Conservation (phyloP, 1,140 invertebrate genomes). For the Achroia grisella region DNA sequence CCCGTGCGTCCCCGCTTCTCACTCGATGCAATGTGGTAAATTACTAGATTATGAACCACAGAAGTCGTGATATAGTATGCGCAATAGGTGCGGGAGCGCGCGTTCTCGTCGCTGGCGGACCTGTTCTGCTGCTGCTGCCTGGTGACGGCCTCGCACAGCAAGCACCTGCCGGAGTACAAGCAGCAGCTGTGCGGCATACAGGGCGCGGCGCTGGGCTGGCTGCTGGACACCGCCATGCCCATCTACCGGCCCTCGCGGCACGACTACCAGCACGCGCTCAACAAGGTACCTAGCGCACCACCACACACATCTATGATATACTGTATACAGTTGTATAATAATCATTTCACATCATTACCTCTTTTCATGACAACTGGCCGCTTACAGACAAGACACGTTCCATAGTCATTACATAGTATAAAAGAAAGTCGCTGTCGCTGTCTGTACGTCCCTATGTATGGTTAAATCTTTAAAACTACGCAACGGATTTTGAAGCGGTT, state of each 20-base stretch:
- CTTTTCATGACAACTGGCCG: no score
- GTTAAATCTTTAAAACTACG: no score
- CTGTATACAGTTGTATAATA: no score
- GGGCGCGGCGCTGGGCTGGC: slow-evolving; percentile 79
- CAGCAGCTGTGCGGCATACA: slow-evolving; percentile 73
- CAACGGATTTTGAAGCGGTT: no score
- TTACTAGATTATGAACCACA: no score
- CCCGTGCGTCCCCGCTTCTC: no score
- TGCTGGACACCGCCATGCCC: slow-evolving; percentile 85
- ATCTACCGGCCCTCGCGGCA: slow-evolving; percentile 81
- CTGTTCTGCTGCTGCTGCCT: slow-evolving; percentile 90
- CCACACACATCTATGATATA: not conserved
- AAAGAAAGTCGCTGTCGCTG: no score
- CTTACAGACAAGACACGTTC: no score
- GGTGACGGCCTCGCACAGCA: slow-evolving; percentile 79
- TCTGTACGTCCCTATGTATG: no score
- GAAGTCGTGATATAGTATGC: not conserved
- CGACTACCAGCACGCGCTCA: slow-evolving; percentile 86
- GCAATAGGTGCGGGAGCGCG: slow-evolving; percentile 82
- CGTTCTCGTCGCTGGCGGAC: slow-evolving; percentile 89
- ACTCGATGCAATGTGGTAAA: no score
- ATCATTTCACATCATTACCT: no score
- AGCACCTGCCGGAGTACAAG: slow-evolving; percentile 80
- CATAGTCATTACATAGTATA: no score
- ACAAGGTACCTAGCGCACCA: slow-evolving; percentile 75